Percentiles rank a stretch among this genome's conserved stretches.
phyloP scores from a whole-genome alignment of 2,797 vertebrate species.

The Onychomys arenicola region DNA sequence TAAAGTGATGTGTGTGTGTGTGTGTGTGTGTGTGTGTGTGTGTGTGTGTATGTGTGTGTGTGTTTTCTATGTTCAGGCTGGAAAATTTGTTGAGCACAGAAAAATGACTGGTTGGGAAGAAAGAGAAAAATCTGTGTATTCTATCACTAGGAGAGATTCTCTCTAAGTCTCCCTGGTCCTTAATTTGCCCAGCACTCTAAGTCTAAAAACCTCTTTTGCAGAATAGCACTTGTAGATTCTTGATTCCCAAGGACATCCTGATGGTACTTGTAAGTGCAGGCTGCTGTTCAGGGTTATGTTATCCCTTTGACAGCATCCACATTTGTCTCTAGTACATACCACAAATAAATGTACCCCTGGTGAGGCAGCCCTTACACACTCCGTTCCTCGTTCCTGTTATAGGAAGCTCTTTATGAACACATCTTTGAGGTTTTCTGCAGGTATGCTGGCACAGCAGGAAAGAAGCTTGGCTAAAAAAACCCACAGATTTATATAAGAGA shows the following conservation, averaged over 20 bases:
- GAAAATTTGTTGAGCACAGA: not conserved
- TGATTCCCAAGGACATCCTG: not conserved
- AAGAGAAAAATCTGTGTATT: not conserved
- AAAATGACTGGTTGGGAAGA: not conserved
- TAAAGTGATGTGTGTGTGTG: not conserved
- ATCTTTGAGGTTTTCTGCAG: constrained; percentile 1
- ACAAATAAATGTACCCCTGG: not conserved
- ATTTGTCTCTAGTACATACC: not conserved
- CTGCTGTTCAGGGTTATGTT: not conserved
- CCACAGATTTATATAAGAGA: constrained; percentile 4
- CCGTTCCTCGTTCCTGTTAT: not conserved
- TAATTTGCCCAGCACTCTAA: not conserved
- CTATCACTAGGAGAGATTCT: not conserved
- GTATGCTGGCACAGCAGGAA: not conserved
- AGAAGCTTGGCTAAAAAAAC: constrained; percentile 32
- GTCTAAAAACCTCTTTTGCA: constrained; percentile 4
- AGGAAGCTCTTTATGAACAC: not conserved
- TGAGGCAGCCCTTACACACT: not conserved
- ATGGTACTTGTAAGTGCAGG: not conserved
- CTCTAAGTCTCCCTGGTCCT: not conserved
- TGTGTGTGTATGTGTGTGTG: not conserved
- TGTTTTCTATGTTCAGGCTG: not conserved
- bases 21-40: not conserved
- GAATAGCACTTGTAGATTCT: not conserved
- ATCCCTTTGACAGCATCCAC: not conserved